phyloP scores from a whole-genome alignment of 2,888 invertebrate genomes.

The Tolmerus cingulatus region DNA sequence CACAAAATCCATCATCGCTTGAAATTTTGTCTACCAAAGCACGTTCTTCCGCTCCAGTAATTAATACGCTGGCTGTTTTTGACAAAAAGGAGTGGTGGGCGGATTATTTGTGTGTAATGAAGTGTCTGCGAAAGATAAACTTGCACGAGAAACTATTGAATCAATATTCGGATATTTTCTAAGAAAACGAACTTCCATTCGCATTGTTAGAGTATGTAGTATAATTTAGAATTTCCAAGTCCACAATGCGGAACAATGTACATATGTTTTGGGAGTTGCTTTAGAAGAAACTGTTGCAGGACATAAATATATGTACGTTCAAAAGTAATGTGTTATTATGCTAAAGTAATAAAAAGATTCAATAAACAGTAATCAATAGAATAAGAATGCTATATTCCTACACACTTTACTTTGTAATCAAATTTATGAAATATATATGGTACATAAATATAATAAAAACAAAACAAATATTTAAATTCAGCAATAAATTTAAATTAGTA shows the following conservation, averaged over 20 bases:
- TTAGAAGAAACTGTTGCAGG: not conserved
- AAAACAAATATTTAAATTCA: too few species aligned
- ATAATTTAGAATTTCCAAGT: not conserved
- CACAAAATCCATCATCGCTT: not conserved
- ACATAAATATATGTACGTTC: not conserved
- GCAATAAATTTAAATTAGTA: too few species aligned
- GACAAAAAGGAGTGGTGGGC: not conserved
- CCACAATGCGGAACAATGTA: not conserved
- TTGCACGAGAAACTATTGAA: not conserved
- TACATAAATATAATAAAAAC: too few species aligned
- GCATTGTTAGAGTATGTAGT: too few species aligned
- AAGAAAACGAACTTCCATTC: not conserved
- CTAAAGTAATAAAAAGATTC: too few species aligned
- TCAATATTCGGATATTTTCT: not conserved
- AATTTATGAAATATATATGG: too few species aligned
- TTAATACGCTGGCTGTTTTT: not conserved
- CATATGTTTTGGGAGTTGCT: not conserved
- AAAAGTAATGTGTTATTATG: too few species aligned
- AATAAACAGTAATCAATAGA: too few species aligned
- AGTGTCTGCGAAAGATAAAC: not conserved
- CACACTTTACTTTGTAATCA: too few species aligned
- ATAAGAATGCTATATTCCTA: too few species aligned
- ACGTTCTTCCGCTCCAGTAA: not conserved
- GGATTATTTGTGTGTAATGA: not conserved
- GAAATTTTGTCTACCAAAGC: not conserved